phyloP scores from a whole-genome alignment of 2,113 vertebrate genomes.

The Poeciliopsis prolifica region DNA sequence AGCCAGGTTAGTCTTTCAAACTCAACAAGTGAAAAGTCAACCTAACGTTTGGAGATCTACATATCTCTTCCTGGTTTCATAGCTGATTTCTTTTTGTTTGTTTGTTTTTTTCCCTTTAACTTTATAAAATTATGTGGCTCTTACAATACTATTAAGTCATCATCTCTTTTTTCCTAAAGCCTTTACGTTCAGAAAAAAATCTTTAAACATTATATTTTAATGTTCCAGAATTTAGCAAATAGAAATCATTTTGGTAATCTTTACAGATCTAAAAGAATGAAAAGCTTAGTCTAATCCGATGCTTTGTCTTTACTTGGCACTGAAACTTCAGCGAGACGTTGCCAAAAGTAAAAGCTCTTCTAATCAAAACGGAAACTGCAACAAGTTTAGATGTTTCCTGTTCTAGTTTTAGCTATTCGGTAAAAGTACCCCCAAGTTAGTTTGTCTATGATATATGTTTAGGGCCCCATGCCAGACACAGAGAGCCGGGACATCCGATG shows the following conservation, averaged over 20 bases:
- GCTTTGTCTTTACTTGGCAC: not conserved
- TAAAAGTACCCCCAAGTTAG: not conserved
- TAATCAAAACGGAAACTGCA: not conserved
- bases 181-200: no score
- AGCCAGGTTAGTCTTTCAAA: no score
- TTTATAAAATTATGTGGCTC: no score
- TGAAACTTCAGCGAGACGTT: not conserved
- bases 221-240: no score
- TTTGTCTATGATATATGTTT: not conserved
- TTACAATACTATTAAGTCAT: no score
- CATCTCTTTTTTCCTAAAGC: no score
- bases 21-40: no score
- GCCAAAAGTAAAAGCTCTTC: not conserved
- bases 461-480: conserved; percentile 10
- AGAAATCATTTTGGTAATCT: not conserved
- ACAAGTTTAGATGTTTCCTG: not conserved
- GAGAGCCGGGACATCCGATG: not conserved
- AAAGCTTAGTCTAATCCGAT: not conserved
- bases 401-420: not conserved
- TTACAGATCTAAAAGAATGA: not conserved
- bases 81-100: no score
- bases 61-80: no score
- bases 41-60: no score
- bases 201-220: no score
- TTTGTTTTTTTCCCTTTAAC: no score